A percentile compares a stretch with the other conserved stretches of the same genome.
Conservation (phyloP, 2,797 vertebrate genomes). For the Parauchenoglanis punctatus region DNA sequence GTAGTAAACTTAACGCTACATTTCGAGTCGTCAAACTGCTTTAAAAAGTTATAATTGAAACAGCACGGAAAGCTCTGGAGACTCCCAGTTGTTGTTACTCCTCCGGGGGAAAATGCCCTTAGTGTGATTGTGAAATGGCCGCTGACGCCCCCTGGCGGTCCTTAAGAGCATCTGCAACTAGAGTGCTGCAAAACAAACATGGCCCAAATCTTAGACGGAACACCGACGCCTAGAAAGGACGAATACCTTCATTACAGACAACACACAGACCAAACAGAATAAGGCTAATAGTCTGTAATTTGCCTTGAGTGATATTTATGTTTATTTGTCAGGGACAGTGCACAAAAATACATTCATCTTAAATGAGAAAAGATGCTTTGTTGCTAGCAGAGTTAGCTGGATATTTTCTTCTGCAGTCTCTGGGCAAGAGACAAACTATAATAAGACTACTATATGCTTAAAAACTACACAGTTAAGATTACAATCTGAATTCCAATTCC, state of each 20-base stretch:
- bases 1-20: background rate
- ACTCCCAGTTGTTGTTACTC: slow-evolving; percentile 5
- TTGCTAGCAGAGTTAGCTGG: background rate
- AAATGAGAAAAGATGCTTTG: background rate
- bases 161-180: background rate
- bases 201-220: too few relatives aligned
- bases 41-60: background rate
- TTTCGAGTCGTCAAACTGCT: background rate
- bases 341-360: background rate
- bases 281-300: background rate
- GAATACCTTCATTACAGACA: background rate
- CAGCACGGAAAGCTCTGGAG: background rate
- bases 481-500: background rate
- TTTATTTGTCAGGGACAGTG: background rate
- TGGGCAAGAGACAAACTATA: background rate
- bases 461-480: background rate
- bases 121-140: background rate
- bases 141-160: background rate
- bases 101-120: background rate
- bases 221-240: background rate
- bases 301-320: background rate
- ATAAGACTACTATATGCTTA: background rate
- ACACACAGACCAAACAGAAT: background rate
- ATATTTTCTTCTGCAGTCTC: background rate
- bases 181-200: background rate